A percentile compares a stretch with the other conserved stretches of the same genome.
These are phyloP conservation scores for Himalopsyche kuldschensis DNA, from an alignment of 2,888 invertebrate genomes.

Conservation along the genomic window DNA sequence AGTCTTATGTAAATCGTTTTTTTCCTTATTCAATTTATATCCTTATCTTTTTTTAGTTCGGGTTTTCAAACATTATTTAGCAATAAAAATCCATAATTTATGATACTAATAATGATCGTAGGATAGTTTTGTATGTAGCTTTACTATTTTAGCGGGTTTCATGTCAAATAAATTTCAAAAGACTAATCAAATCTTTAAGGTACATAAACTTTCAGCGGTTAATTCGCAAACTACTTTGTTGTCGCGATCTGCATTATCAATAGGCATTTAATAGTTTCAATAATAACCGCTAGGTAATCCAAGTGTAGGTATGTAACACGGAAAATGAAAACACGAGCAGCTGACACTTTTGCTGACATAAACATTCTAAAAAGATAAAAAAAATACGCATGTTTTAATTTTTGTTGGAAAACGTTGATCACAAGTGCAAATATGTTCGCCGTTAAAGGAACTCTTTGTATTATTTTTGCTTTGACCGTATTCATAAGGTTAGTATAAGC, in stretches of 20 bases:
- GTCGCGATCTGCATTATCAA: neutral
- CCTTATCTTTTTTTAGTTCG: too few relatives aligned
- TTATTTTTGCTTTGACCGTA: constrained; percentile 22
- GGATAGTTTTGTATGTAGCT: too few relatives aligned
- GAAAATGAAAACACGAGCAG: constrained; percentile 19
- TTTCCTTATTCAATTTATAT: too few relatives aligned
- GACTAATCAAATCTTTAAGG: neutral
- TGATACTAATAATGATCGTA: too few relatives aligned
- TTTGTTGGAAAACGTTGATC: neutral
- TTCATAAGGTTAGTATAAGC: constrained; percentile 23
- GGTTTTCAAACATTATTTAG: too few relatives aligned
- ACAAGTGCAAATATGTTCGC: constrained; percentile 14
- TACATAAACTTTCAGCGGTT: neutral
- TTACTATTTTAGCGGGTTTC: too few relatives aligned
- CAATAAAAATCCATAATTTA: too few relatives aligned
- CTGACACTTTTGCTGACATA: constrained; percentile 15
- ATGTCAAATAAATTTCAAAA: too few relatives aligned
- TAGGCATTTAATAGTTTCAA: neutral
- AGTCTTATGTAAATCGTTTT: too few relatives aligned
- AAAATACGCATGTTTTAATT: neutral
- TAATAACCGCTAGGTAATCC: neutral
- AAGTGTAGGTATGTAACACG: neutral
- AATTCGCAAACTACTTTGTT: neutral
- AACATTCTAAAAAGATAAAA: neutral
- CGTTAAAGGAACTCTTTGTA: constrained; percentile 22